Percentiles rank a stretch among this genome's conserved stretches.
These are phyloP conservation scores for Apodemus sylvaticus DNA, from an alignment of 2,113 vertebrate species.

Conservation along the genomic window DNA sequence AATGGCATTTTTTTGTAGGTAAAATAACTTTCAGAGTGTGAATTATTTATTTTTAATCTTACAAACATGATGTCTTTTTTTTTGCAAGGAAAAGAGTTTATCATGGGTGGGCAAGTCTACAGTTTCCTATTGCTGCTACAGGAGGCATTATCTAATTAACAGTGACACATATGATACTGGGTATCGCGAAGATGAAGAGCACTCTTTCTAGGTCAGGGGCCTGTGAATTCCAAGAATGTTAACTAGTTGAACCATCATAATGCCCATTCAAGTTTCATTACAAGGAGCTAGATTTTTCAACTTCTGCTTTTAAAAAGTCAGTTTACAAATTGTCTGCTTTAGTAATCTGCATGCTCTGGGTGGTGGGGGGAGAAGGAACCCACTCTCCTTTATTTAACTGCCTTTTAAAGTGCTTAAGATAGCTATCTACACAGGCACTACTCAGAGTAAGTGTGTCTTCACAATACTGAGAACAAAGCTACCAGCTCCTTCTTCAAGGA, in stretches of 20 bases:
- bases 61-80: conserved; percentile 8
- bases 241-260: not conserved
- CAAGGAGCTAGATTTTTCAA: conserved; percentile 33
- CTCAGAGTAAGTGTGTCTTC: conserved; percentile 24
- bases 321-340: conserved; percentile 32
- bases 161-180: not conserved
- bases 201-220: not conserved
- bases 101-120: conserved; percentile 18
- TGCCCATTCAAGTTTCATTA: not conserved
- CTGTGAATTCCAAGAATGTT: not conserved
- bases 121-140: not conserved
- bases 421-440: not conserved
- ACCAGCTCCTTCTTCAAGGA: conserved; percentile 25
- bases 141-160: conserved; percentile 51
- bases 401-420: conserved; percentile 20
- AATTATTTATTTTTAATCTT: conserved; percentile 73
- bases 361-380: not conserved
- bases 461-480: not conserved
- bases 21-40: conserved; percentile 68
- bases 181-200: not conserved
- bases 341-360: not conserved
- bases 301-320: conserved; percentile 48
- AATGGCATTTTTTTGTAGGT: conserved; percentile 57
- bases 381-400: conserved; percentile 39
- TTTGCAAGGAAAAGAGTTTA: not conserved